These are phyloP conservation scores for Philopedon plagiatum DNA, from an alignment of 2,888 invertebrate species.

Conservation along the genomic window DNA sequence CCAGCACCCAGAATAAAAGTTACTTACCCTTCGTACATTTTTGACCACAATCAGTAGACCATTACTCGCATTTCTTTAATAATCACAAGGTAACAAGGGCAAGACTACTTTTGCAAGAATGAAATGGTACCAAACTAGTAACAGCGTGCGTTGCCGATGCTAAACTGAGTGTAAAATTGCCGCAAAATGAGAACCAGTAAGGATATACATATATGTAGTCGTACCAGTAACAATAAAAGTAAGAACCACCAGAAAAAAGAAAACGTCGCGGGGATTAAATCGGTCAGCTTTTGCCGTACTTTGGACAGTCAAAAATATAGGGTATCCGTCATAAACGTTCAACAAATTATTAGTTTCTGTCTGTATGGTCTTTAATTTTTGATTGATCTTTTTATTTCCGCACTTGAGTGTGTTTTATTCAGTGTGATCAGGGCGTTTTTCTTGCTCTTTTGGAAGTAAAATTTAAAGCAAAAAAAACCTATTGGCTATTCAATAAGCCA, in stretches of 20 bases:
- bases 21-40: slow-evolving; percentile 47
- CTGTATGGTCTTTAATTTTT: not conserved
- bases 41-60: slow-evolving; percentile 15
- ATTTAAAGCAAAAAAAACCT: too few relatives aligned
- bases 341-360: not conserved
- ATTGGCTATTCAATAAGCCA: too few relatives aligned
- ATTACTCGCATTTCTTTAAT: slow-evolving; percentile 31
- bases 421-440: too few relatives aligned
- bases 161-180: slow-evolving; percentile 48
- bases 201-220: slow-evolving; percentile 48
- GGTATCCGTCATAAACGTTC: slow-evolving; percentile 10
- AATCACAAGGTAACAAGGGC: slow-evolving; percentile 32
- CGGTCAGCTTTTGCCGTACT: slow-evolving; percentile 45
- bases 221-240: slow-evolving; percentile 51
- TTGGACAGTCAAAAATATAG: slow-evolving; percentile 32
- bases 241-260: slow-evolving; percentile 46
- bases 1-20: not conserved
- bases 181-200: slow-evolving; percentile 43
- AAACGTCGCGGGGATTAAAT: slow-evolving; percentile 43
- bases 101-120: slow-evolving; percentile 22
- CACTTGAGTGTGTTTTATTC: too few relatives aligned
- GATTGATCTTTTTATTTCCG: too few relatives aligned
- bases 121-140: slow-evolving; percentile 34
- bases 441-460: too few relatives aligned
- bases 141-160: slow-evolving; percentile 40